phyloP scores from a whole-genome alignment of 2,888 invertebrate species.

The Fabriciana adippe region DNA sequence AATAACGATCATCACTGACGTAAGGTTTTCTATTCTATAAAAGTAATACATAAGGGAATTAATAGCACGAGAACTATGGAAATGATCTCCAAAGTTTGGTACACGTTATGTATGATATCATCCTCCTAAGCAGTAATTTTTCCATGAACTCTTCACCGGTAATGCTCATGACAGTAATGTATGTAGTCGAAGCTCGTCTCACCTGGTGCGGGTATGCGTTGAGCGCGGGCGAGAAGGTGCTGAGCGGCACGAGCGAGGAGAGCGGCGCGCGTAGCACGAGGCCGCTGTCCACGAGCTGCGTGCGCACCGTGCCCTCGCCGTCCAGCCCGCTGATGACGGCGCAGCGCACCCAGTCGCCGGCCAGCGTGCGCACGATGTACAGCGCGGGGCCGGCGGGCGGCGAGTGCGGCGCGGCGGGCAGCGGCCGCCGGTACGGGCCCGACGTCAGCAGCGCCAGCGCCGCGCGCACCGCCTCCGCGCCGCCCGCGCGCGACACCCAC shows the following conservation, averaged over 20 bases:
- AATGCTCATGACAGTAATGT: too few species aligned
- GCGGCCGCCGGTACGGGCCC: conserved; percentile 85
- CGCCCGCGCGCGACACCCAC: conserved; percentile 65
- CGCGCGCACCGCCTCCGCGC: conserved; percentile 66
- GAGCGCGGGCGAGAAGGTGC: conserved; percentile 78
- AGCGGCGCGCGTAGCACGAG: conserved; percentile 72
- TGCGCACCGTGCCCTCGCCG: conserved; percentile 74
- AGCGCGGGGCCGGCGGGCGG: conserved; percentile 63
- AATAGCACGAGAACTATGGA: too few species aligned
- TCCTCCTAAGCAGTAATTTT: too few species aligned
- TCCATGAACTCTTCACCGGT: too few species aligned
- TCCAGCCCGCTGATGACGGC: conserved; percentile 72
- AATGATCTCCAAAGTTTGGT: too few species aligned
- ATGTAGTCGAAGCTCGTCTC: background rate
- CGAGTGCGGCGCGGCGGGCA: conserved; percentile 81
- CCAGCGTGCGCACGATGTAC: conserved; percentile 76
- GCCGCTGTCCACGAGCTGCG: conserved; percentile 76
- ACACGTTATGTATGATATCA: too few species aligned
- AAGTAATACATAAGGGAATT: background rate
- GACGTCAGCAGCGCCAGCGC: conserved; percentile 61
- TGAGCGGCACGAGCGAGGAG: conserved; percentile 72
- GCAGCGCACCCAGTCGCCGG: conserved; percentile 79
- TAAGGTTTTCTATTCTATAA: background rate
- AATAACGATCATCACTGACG: background rate
- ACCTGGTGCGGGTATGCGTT: conserved; percentile 83